Evolutionary conservation across 2,888 invertebrate genomes (phyloP), one percentile per base, ranked within the genome.

Genomic region (Mongoloraphidia duomilia): DNA sequence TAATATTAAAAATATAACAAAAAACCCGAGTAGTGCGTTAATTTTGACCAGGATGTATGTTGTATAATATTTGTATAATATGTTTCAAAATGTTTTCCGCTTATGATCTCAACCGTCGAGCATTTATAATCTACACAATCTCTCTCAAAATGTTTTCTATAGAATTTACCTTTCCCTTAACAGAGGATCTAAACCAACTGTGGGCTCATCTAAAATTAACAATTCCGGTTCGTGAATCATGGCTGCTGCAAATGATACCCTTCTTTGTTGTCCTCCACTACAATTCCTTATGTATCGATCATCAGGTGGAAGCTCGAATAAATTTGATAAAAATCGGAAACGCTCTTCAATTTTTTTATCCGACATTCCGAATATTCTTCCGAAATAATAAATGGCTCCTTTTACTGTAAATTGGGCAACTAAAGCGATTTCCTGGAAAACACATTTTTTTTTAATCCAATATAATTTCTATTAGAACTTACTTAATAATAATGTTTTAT

Each of bases 111-210:
- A 6, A n/a, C n/a, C 26, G 26, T 26, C 26, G 3, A 6, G 6
- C 26, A 6, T 26, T 6, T 26, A 6, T 26, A 26, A 26, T 26
- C 26, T 26, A 26, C 26, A 26, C 26, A 26, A 6, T 26, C 6
- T 26, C 26, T 26, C 26, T 26, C 3, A 26, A 26, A 26, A 26
- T 26, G 26, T 26, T 26, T 26, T 26, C 26, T 6, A 41, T n/a
- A n/a, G n/a, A 39, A 52, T 71, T 69, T 64, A 84, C 88, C 80
- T 80, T 65, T 87, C 84, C 64, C 90, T 75, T 47, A 94, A 68
- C 54, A 93, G 76, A 1, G 93, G 93, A 70, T 94, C 94, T 51
- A 94, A 73, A 0, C 93, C 94, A 12, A 92, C 93, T 0, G 93
- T 94, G 0, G 93, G 93, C 62, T 94, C 94, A 61, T 94, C 94